phyloP scores from a whole-genome alignment of 1,140 invertebrate species.

The Melitaea cinxia region DNA sequence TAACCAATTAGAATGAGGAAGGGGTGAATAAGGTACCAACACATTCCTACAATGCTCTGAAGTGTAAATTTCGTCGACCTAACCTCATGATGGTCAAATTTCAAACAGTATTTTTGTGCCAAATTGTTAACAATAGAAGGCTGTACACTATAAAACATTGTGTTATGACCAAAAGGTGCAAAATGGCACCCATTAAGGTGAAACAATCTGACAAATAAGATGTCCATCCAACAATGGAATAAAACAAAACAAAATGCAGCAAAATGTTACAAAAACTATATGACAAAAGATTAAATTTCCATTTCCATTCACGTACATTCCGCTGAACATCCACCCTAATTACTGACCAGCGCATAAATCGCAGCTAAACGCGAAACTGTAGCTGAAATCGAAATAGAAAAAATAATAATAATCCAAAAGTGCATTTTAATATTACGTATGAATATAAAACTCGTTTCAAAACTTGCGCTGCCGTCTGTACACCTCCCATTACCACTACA shows the following conservation, averaged over 20 bases:
- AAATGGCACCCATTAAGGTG: too few species aligned
- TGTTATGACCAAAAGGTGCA: too few species aligned
- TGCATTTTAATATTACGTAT: constrained; percentile 12
- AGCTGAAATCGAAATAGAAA: constrained; percentile 21
- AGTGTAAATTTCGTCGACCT: too few species aligned
- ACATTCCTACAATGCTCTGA: too few species aligned
- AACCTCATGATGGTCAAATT: too few species aligned
- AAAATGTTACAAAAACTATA: not conserved
- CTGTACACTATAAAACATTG: too few species aligned
- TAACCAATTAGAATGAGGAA: too few species aligned
- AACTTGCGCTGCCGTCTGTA: constrained; percentile 20
- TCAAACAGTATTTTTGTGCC: too few species aligned
- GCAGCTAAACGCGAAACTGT: constrained; percentile 16
- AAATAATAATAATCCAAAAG: constrained; percentile 7
- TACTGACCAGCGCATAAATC: constrained; percentile 17
- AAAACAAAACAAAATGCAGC: not conserved
- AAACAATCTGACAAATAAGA: too few species aligned
- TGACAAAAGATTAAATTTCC: constrained; percentile 7
- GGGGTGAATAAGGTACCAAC: too few species aligned
- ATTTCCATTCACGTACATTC: constrained; percentile 1
- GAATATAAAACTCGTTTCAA: constrained; percentile 8
- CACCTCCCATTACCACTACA: constrained; percentile 35
- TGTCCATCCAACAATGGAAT: too few species aligned
- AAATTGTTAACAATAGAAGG: too few species aligned
- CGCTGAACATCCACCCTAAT: constrained; percentile 9